Evolutionary conservation across 2,888 invertebrate genomes (phyloP).

Genomic region (Venusia cambrica): DNA sequence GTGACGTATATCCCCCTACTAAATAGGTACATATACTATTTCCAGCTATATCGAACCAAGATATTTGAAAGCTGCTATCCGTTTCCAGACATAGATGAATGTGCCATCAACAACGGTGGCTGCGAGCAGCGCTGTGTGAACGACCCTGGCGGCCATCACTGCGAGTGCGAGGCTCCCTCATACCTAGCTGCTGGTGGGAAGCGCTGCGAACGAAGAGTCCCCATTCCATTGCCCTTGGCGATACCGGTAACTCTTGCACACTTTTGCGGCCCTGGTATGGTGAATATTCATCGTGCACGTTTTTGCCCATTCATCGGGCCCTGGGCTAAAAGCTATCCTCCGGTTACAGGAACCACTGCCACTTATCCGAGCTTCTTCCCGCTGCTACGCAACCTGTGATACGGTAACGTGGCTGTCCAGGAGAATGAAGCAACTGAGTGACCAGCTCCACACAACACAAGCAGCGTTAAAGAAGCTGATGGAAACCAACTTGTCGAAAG

Average conservation of each 20-base stretch:
- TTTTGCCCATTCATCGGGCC: too few species aligned
- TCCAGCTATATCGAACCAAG: too few species aligned
- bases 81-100: slow-evolving; percentile 80
- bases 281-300: too few species aligned
- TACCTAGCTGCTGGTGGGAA: slow-evolving; percentile 78
- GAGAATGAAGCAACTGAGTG: slow-evolving; percentile 76
- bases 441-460: slow-evolving; percentile 75
- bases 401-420: slow-evolving; percentile 81
- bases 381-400: slow-evolving; percentile 84
- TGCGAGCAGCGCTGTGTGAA: slow-evolving; percentile 85
- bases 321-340: too few species aligned
- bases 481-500: slow-evolving; percentile 51
- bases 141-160: slow-evolving; percentile 80
- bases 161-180: slow-evolving; percentile 80
- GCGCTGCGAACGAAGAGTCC: slow-evolving; percentile 70
- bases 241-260: slow-evolving; percentile 44
- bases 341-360: slow-evolving; percentile 69
- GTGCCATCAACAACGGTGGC: slow-evolving; percentile 78
- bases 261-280: slow-evolving; percentile 3
- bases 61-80: too few species aligned
- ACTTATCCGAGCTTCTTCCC: slow-evolving; percentile 65
- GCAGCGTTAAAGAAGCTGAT: slow-evolving; percentile 66
- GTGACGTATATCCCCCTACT: too few species aligned
- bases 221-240: slow-evolving; percentile 46
- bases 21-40: too few species aligned